Base-by-base conservation (phyloP, 2,797 vertebrate genomes). In the Chelmon rostratus region DNA sequence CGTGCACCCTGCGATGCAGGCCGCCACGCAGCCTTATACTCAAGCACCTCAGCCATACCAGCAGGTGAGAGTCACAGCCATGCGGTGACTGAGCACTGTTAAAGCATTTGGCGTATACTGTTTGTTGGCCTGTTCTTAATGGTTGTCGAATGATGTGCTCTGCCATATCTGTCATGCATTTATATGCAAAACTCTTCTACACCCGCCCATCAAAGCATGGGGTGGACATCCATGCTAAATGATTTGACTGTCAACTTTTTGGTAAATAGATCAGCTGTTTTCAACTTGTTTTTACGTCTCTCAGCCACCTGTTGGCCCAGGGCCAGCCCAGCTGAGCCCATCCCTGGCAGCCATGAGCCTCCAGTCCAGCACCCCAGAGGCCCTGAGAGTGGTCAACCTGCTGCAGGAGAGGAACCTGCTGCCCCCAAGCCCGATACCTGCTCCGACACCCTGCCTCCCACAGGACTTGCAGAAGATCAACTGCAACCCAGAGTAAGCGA, bases 351-450 rank as follows among this genome's bases (percentile, higher is more conserved):
- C 94, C 75, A 88, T 99, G 91, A 98, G 94, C 83, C 95, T 99
- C 77, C 95, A 96, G 88, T 90, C 94, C 8, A 92, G 86, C 62
- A 96, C 97, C 79, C 96, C 97, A 2, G 98, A 99, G 87, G 95
- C 96, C 31, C 94, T 98, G 84, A 95, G 96, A 90, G 94, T 97
- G 79, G 92, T 98, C 78, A 99, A 99, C 93, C 96, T 99, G 85
- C 96, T 99, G 84, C 98, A 99, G 94, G 98, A 99, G 82, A 96
- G 98, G 86, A 99, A 97, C 92, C 94, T 99, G 81, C 96, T 99
- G 82, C 97, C 98, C 25, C 72, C 93, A 0, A 92, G 76, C 31
- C 88, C 96, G 11, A 62, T 97, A 74, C 89, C 95, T 3, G 93
- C 97, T 62, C 98, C 98, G 0, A 93, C 95, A 19, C 98, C 98